These are phyloP conservation scores for Agrotis clavis DNA, from an alignment of 2,888 invertebrate genomes.

Conservation along the genomic window DNA sequence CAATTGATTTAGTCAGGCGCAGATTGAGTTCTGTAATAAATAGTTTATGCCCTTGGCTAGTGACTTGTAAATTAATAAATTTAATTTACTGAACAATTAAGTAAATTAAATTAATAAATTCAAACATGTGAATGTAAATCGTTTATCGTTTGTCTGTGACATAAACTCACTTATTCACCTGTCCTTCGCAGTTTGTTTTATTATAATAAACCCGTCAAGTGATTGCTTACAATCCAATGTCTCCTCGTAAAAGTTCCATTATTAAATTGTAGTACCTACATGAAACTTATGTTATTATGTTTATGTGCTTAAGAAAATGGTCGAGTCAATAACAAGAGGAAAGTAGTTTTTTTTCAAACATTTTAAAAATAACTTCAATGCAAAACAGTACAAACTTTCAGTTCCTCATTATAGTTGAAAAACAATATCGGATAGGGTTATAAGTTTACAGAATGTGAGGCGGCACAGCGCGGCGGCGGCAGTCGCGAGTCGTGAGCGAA, in stretches of 20 bases:
- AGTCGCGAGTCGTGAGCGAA: constrained; percentile 46
- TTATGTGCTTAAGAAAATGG: no score
- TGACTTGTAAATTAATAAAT: neutral
- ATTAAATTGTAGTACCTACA: no score
- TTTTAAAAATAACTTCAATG: constrained; percentile 2
- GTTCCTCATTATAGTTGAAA: constrained; percentile 51
- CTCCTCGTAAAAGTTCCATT: no score
- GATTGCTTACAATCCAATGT: no score
- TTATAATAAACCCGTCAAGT: no score
- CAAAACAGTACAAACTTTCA: constrained; percentile 9
- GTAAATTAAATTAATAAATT: no score
- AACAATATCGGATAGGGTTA: constrained; percentile 56
- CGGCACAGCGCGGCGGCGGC: constrained; percentile 4
- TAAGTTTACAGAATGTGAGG: constrained; percentile 45
- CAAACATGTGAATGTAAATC: neutral
- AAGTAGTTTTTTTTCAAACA: neutral
- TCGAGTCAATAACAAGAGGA: constrained; percentile 4
- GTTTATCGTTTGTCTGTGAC: neutral
- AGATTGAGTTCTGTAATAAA: constrained; percentile 14
- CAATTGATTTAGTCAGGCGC: constrained; percentile 12
- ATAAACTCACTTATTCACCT: no score
- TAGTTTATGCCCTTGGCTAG: neutral
- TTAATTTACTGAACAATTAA: neutral
- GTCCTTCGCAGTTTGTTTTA: neutral
- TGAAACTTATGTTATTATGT: no score